Percentiles rank a stretch among this genome's conserved stretches.
Conservation (phyloP, 2,113 vertebrate genomes). For the Chaetura pelagica region DNA sequence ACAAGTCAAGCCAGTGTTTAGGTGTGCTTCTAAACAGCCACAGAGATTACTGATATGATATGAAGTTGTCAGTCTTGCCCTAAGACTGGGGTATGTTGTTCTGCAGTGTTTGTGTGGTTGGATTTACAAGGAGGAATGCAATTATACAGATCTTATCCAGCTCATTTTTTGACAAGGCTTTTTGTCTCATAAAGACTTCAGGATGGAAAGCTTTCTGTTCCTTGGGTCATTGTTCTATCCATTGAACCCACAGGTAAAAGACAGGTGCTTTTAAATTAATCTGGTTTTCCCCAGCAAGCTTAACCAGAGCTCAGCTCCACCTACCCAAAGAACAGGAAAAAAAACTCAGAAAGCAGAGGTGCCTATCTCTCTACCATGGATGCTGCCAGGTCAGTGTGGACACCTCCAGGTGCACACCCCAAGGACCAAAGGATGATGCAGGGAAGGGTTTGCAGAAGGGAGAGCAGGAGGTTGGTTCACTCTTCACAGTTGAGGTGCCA, state of each 20-base stretch:
- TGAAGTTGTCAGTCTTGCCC: conserved; percentile 4
- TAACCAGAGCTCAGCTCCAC: neutral
- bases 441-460: neutral
- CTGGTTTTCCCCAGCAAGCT: neutral
- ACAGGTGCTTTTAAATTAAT: neutral
- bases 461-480: neutral
- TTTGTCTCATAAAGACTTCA: neutral
- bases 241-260: neutral
- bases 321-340: neutral
- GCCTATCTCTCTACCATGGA: neutral
- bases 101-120: neutral
- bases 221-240: neutral
- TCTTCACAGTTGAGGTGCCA: neutral
- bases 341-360: neutral
- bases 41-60: neutral
- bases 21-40: neutral
- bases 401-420: neutral
- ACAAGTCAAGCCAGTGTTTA: neutral
- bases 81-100: neutral
- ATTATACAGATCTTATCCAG: neutral
- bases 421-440: accelerated
- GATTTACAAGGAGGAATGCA: neutral
- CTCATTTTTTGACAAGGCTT: neutral
- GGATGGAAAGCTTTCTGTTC: neutral
- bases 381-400: neutral